Base-by-base conservation (phyloP, 1,140 invertebrate species). In the Trialeurodes vaporariorum region DNA sequence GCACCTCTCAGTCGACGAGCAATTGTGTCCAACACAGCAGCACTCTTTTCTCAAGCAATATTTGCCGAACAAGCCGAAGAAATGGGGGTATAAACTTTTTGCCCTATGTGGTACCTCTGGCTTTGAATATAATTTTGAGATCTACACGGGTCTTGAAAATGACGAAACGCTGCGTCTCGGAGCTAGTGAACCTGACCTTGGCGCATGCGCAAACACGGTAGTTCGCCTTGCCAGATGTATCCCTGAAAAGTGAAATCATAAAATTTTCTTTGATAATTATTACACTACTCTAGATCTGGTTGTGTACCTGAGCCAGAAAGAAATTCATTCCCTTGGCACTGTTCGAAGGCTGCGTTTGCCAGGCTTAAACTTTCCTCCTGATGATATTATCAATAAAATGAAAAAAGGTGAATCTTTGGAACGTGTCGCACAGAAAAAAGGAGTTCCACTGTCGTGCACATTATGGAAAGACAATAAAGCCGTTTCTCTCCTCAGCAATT, bases 31-130 rank as follows among this genome's bases (percentile, higher is more conserved):
- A 34, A 72, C 72, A 2, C 77, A 78, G 71, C 65, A 72, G 24
- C 63, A 27, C 1, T 71, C 74, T 71, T 73, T 71, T 49, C 63
- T 77, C 63, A 76, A 64, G 60, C 76, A 76, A 66, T 77, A 76
- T 67, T 58, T 76, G 1, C 73, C 75, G 25, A 73, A 73, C 24
- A 77, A 78, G 67, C 75, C 73, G 17, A 71, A 75, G 63, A 76
- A 76, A 71, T 76, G 72, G 71, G 74, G 73, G n/a, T 76, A 67
- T 61, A 77, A 77, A 68, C 61, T 77, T 24, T 74, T 67, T 61
- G 72, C 76, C 49, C 63, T 76, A 12, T 68, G 67, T 67, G 60
- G 68, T 49, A 23, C 63, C 12, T 59, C 34, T 59, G 72, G 71
- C 17, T 76, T 73, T 73, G 71, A 70, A 25, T 73, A 77, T 63